These are phyloP conservation scores for Enteromius thamalakanensis DNA, from an alignment of 2,797 vertebrate species.

Conservation along the genomic window DNA sequence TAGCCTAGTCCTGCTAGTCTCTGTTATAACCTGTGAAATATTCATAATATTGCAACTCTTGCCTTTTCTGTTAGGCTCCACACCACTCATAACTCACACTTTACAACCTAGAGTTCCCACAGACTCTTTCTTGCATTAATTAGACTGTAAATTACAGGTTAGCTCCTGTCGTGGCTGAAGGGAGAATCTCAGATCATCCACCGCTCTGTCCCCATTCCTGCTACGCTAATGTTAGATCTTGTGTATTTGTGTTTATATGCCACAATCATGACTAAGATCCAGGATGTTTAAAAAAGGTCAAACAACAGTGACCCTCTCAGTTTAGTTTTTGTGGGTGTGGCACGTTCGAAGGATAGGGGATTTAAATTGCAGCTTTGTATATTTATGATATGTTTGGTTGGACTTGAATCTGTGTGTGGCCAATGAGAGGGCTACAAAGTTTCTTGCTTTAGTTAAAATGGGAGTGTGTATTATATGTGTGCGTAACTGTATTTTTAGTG, in stretches of 20 bases:
- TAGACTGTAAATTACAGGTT: slow-evolving; percentile 62
- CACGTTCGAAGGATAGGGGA: slow-evolving; percentile 33
- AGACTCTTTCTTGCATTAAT: slow-evolving; percentile 60
- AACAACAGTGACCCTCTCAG: slow-evolving; percentile 49
- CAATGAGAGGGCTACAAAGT: slow-evolving; percentile 16
- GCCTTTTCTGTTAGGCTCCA: slow-evolving; percentile 69
- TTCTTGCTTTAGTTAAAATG: slow-evolving; percentile 34
- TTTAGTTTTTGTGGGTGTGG: slow-evolving; percentile 41
- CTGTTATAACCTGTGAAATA: slow-evolving; percentile 78
- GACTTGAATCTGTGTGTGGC: slow-evolving; percentile 17
- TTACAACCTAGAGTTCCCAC: slow-evolving; percentile 57
- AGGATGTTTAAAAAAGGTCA: slow-evolving; percentile 59
- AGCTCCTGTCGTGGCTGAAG: slow-evolving; percentile 47
- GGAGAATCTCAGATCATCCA: slow-evolving; percentile 27
- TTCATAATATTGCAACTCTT: slow-evolving; percentile 76
- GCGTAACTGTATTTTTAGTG: slow-evolving; percentile 35
- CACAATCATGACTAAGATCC: slow-evolving; percentile 50
- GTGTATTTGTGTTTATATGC: slow-evolving; percentile 56
- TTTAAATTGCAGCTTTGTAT: slow-evolving; percentile 43
- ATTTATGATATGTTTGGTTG: neutral
- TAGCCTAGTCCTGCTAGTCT: slow-evolving; percentile 63
- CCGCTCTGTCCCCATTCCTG: slow-evolving; percentile 43
- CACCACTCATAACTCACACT: slow-evolving; percentile 64
- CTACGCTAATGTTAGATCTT: slow-evolving; percentile 51
- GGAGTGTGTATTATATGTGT: slow-evolving; percentile 11